phyloP scores from a whole-genome alignment of 1,140 invertebrate genomes.

The Drosophila punjabiensis region DNA sequence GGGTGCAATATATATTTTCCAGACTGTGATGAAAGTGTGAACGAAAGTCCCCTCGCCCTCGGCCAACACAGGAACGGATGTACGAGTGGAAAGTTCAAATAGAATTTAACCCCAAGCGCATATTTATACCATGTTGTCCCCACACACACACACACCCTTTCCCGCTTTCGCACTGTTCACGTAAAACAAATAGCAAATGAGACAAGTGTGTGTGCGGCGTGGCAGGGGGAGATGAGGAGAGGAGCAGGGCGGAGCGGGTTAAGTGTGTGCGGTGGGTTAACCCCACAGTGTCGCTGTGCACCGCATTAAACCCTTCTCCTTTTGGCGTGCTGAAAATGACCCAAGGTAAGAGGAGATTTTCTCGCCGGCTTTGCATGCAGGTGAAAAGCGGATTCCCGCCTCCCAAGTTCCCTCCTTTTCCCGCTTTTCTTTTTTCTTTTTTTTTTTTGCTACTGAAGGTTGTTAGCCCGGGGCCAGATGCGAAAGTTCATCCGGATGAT shows the following conservation, averaged over 20 bases:
- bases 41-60: constrained; percentile 56
- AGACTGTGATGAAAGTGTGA: constrained; percentile 77
- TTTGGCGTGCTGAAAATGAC: constrained; percentile 68
- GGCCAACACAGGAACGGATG: constrained; percentile 46
- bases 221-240: neutral
- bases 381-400: constrained; percentile 31
- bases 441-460: constrained; percentile 49
- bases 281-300: neutral
- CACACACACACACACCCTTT: neutral
- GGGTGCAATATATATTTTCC: constrained; percentile 75
- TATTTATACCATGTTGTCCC: constrained; percentile 65
- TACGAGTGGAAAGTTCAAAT: constrained; percentile 68
- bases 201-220: constrained; percentile 17
- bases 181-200: constrained; percentile 65
- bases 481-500: constrained; percentile 59
- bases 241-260: constrained; percentile 11
- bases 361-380: constrained; percentile 59
- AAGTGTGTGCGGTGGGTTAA: constrained; percentile 24
- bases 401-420: constrained; percentile 8
- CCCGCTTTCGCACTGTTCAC: constrained; percentile 11
- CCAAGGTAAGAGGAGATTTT: constrained; percentile 76
- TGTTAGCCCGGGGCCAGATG: constrained; percentile 63
- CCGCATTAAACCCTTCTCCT: constrained; percentile 43
- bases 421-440: neutral
- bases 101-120: constrained; percentile 79